Evolutionary conservation across 2,888 invertebrate genomes (phyloP).

Genomic region (Caenorhabditis sp.): DNA sequence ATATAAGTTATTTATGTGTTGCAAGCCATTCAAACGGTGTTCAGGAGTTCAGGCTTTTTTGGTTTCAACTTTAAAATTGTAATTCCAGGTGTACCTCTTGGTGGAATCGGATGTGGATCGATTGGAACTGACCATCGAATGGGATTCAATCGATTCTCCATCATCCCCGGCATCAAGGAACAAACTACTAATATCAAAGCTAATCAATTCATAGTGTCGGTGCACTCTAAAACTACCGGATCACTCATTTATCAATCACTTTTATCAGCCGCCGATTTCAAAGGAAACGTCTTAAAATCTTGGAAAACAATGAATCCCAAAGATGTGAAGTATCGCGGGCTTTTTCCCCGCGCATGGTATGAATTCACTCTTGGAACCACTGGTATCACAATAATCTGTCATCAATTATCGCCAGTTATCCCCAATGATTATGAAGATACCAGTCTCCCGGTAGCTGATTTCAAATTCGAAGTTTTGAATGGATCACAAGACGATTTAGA

Average conservation of each 20-base stretch:
- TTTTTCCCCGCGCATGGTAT: slow-evolving; percentile 91
- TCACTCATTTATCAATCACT: slow-evolving; percentile 41
- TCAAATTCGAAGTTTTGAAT: slow-evolving; percentile 86
- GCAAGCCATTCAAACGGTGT: too few species aligned
- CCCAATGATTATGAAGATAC: slow-evolving; percentile 92
- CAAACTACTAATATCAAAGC: slow-evolving; percentile 77
- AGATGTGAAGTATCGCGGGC: slow-evolving; percentile 75
- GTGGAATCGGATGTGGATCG: slow-evolving; percentile 78
- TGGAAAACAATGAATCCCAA: slow-evolving; percentile 26
- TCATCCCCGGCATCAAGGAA: slow-evolving; percentile 87
- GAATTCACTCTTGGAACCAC: slow-evolving; percentile 84
- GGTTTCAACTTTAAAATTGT: too few species aligned
- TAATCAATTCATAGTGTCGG: slow-evolving; percentile 51
- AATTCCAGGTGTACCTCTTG: slow-evolving; percentile 60
- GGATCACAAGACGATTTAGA: slow-evolving; percentile 73
- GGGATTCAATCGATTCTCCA: slow-evolving; percentile 88
- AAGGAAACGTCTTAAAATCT: slow-evolving; percentile 15
- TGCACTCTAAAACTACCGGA: slow-evolving; percentile 35
- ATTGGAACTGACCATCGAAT: slow-evolving; percentile 87
- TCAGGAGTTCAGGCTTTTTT: neutral
- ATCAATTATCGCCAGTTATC: slow-evolving; percentile 90
- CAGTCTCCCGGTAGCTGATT: slow-evolving; percentile 85
- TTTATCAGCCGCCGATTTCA: slow-evolving; percentile 43
- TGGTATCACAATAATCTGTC: slow-evolving; percentile 82
- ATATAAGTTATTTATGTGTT: too few species aligned